Evolutionary conservation across 2,113 vertebrate genomes (phyloP).

Genomic region (Brienomyrus longianalis): DNA sequence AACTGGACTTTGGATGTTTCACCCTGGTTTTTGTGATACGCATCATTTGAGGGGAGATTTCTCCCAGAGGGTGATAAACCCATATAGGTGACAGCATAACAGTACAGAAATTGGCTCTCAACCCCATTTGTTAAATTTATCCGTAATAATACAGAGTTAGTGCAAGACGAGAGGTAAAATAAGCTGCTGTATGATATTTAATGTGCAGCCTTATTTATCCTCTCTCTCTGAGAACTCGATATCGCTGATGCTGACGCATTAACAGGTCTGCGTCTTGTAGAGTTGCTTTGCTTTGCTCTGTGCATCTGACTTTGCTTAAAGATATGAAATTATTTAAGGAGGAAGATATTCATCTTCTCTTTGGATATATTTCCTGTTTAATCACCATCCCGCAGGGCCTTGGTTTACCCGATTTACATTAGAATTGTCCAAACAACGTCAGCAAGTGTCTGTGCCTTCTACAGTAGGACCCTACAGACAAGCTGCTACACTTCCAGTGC

Average conservation of each 20-base stretch:
- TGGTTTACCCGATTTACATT: neutral
- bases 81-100: slow-evolving; percentile 12
- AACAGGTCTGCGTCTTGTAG: neutral
- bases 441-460: neutral
- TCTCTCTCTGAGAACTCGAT: neutral
- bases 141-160: neutral
- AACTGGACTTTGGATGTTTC: neutral
- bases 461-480: neutral
- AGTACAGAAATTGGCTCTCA: slow-evolving; percentile 27
- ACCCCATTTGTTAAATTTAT: slow-evolving; percentile 39
- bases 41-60: slow-evolving; percentile 18
- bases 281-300: neutral
- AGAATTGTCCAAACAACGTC: neutral
- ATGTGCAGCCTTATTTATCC: neutral
- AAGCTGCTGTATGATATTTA: neutral
- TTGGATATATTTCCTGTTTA: slow-evolving; percentile 7
- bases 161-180: neutral
- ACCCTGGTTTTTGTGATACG: slow-evolving; percentile 28
- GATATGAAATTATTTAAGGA: neutral
- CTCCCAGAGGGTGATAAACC: slow-evolving; percentile 24
- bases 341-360: slow-evolving; percentile 13
- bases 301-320: neutral
- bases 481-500: neutral
- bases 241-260: neutral
- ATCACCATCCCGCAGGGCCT: neutral